These are phyloP conservation scores for Gobius niger DNA, from an alignment of 2,113 vertebrate genomes.

Conservation along the genomic window DNA sequence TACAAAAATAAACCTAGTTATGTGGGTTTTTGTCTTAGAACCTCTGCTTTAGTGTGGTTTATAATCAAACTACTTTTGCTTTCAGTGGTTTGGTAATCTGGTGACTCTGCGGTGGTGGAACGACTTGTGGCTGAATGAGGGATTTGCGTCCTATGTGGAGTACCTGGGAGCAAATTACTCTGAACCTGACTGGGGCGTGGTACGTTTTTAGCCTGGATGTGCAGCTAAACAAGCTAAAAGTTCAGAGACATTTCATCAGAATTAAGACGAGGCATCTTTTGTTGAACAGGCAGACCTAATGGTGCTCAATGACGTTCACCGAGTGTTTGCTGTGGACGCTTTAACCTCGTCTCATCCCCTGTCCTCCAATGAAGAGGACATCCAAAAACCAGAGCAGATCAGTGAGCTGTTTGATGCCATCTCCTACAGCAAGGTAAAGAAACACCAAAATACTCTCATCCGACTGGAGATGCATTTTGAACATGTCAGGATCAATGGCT, in stretches of 20 bases:
- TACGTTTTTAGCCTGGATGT: conserved; percentile 49
- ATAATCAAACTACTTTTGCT: background rate
- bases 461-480: background rate
- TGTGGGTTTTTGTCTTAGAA: no score
- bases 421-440: conserved; percentile 90
- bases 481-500: no score
- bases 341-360: conserved; percentile 89
- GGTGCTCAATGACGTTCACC: conserved; percentile 81
- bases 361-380: conserved; percentile 78
- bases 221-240: background rate
- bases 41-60: background rate
- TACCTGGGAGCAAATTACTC: conserved; percentile 83
- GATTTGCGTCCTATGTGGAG: conserved; percentile 93
- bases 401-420: conserved; percentile 91
- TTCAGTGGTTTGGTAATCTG: conserved; percentile 94
- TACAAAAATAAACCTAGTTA: no score
- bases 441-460: background rate
- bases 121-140: conserved; percentile 95
- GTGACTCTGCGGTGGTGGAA: conserved; percentile 95
- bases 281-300: conserved; percentile 85
- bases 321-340: conserved; percentile 85
- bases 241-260: background rate
- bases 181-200: conserved; percentile 80
- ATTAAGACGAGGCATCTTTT: background rate
- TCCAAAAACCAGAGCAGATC: conserved; percentile 87